These are phyloP conservation scores for Anguilla pacifica DNA, from an alignment of 2,797 vertebrate genomes.

Conservation along the genomic window DNA sequence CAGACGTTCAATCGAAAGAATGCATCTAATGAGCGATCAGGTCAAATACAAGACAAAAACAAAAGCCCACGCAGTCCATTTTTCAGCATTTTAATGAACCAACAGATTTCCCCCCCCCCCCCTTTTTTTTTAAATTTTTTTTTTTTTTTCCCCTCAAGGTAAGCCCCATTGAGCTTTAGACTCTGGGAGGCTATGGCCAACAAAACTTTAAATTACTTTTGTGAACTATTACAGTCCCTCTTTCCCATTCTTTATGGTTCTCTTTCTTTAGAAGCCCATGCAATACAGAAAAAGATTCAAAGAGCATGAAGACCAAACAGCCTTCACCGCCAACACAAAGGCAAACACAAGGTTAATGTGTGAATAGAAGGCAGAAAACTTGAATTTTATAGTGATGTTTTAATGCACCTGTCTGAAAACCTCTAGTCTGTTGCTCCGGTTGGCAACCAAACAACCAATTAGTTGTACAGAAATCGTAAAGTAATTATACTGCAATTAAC, in stretches of 20 bases:
- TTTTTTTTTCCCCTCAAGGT: background rate
- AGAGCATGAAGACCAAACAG: background rate
- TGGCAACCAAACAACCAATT: background rate
- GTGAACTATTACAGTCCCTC: background rate
- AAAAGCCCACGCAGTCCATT: background rate
- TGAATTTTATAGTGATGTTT: background rate
- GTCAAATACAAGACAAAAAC: background rate
- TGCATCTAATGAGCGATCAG: background rate
- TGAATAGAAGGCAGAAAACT: background rate
- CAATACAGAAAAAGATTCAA: background rate
- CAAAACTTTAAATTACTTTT: background rate
- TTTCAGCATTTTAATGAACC: background rate
- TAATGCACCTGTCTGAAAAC: background rate
- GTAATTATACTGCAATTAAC: background rate
- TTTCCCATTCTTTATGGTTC: background rate
- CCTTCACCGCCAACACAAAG: conserved; percentile 4
- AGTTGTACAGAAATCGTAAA: background rate
- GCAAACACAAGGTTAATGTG: background rate
- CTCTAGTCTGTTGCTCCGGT: background rate
- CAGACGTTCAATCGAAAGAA: background rate
- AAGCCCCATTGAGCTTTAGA: background rate
- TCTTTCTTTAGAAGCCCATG: background rate
- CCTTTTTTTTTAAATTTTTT: background rate
- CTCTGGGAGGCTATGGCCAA: background rate
- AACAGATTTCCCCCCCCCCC: background rate